Conservation (phyloP, 2,113 vertebrate species). For the Lepidiolamprologus cunningtoni region DNA sequence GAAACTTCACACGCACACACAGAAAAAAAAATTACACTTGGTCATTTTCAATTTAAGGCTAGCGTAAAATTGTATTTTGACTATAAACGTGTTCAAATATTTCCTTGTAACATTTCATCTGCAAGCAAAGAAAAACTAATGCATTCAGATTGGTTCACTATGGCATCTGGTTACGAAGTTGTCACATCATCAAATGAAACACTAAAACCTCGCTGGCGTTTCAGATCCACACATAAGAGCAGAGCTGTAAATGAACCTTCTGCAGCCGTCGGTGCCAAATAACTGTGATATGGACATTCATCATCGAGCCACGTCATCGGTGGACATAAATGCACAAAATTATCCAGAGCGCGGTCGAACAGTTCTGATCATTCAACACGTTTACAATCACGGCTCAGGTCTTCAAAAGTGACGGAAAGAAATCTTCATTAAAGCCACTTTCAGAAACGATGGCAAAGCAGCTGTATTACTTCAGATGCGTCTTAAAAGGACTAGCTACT, state of each 20-base stretch:
- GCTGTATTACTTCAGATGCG: background rate
- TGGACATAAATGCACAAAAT: background rate
- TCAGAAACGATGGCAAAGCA: background rate
- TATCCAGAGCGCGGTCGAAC: background rate
- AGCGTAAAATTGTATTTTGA: background rate
- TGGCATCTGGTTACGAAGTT: conserved; percentile 15
- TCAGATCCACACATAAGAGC: background rate
- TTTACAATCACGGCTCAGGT: conserved; percentile 5
- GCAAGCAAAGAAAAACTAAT: background rate
- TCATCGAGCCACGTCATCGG: background rate
- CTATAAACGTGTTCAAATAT: conserved; percentile 20
- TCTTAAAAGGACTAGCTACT: background rate
- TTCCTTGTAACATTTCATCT: conserved; percentile 9
- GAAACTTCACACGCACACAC: background rate
- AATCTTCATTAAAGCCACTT: background rate
- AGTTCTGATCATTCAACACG: background rate
- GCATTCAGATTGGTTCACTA: conserved; percentile 3
- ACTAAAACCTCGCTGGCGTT: conserved; percentile 21
- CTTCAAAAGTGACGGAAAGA: background rate
- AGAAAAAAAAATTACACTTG: background rate
- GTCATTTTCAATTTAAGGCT: conserved; percentile 49
- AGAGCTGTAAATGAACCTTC: background rate
- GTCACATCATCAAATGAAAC: conserved; percentile 12
- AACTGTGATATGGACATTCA: background rate
- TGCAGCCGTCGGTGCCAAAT: background rate